Conservation (phyloP, 2,797 vertebrate genomes). For the Ispidina picta region DNA sequence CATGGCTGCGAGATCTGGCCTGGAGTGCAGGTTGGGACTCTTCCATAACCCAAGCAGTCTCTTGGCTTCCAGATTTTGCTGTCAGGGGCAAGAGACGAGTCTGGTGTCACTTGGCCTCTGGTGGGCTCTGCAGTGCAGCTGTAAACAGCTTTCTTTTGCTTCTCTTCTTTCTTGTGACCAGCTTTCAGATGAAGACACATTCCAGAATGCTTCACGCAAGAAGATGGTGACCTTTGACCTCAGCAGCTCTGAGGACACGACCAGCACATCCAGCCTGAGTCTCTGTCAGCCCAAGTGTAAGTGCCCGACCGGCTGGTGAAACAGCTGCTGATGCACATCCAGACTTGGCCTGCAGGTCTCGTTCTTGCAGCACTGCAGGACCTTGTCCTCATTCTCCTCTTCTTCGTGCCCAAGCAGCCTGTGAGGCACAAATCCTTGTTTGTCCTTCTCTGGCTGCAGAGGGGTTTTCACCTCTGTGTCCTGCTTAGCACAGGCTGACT, state of each 20-base stretch:
- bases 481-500: neutral
- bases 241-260: conserved; percentile 82
- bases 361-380: neutral
- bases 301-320: neutral
- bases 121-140: neutral
- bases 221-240: conserved; percentile 88
- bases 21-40: neutral
- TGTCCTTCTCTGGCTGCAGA: neutral
- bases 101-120: neutral
- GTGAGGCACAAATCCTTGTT: neutral
- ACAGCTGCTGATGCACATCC: rapidly evolving
- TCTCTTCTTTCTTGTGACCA: neutral
- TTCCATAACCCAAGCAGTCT: neutral
- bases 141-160: neutral
- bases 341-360: neutral
- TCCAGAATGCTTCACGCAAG: conserved; percentile 69
- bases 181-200: conserved; percentile 79
- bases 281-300: neutral
- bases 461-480: neutral
- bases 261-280: conserved; percentile 72
- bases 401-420: neutral
- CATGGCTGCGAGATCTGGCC: rapidly evolving
- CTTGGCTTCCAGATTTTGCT: neutral
- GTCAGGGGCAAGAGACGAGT: neutral
- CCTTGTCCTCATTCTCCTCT: neutral